Percentiles rank a stretch among this genome's conserved stretches.
Evolutionary conservation across 92 coral and sea anemone genomes (phyloP).

Genomic region (Bergia puertoricense): DNA sequence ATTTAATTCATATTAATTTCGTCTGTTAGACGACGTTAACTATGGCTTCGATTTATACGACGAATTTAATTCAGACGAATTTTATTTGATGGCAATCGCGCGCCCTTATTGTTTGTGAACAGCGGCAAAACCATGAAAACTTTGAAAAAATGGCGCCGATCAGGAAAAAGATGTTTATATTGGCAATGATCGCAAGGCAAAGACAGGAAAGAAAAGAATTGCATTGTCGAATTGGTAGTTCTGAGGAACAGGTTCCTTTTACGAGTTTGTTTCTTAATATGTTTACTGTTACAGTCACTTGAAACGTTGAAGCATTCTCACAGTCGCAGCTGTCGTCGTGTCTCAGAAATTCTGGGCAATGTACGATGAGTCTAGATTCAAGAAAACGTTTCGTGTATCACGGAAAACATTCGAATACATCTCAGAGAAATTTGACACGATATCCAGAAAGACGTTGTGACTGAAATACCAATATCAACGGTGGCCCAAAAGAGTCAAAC

Average conservation of each 20-base stretch:
- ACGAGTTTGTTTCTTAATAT: slow-evolving; percentile 25
- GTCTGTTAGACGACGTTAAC: too few relatives aligned
- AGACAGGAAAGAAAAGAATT: slow-evolving; percentile 22
- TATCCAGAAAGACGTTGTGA: slow-evolving; percentile 27
- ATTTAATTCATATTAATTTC: not conserved
- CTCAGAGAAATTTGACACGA: slow-evolving; percentile 36
- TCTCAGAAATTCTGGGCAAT: too few relatives aligned
- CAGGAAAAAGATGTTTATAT: slow-evolving; percentile 5
- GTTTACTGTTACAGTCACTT: slow-evolving; percentile 36
- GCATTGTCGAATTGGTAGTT: slow-evolving; percentile 26
- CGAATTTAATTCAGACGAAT: too few relatives aligned
- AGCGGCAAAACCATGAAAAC: slow-evolving; percentile 11
- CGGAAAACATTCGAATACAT: slow-evolving; percentile 50
- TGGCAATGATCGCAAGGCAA: slow-evolving; percentile 14
- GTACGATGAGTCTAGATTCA: too few relatives aligned
- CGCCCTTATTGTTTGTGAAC: slow-evolving; percentile 26
- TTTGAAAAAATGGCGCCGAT: not conserved
- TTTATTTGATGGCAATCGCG: too few relatives aligned
- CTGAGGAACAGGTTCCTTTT: slow-evolving; percentile 39
- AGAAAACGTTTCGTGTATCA: not conserved
- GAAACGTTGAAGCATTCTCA: slow-evolving; percentile 1
- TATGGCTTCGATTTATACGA: not conserved
- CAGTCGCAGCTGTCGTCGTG: slow-evolving; percentile 45
- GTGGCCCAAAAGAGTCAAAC: too few relatives aligned
- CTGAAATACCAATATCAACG: slow-evolving; percentile 49